Base-by-base conservation (phyloP, 2,888 invertebrate genomes). In the Branchinecta sandiegonensis region DNA sequence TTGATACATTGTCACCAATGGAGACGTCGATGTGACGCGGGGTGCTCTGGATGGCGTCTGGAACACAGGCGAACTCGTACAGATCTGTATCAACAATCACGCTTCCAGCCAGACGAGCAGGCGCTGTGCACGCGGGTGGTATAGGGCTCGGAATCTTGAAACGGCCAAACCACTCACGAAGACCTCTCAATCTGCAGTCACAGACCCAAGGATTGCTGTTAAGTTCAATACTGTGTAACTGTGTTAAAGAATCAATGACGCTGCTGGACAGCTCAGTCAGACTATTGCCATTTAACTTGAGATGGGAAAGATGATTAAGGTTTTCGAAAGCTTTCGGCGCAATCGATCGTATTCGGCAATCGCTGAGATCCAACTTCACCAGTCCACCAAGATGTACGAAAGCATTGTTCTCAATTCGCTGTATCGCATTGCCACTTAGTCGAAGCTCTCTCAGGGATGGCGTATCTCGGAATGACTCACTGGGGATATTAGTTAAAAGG, bases 151-250 rank as follows among this genome's bases (percentile, higher is more conserved):
- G 86, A 56, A 88, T 83, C 76, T 76, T 76, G 66, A 73, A 72
- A 74, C 86, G 85, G 67, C 85, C 84, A 71, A 92, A 79, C 91
- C 91, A 92, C 74, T 87, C 81, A 76, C 90, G 89, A 70, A 90
- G 84, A 70, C 88, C 86, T 67, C 91, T 81, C 70, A 92, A 77
- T 46, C 89, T 85, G 75, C 92, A 93, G 76, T 92, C 91, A 76
- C 92, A 93, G 71, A 86, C 83, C 92, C 91, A 92, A 0, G 89
- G 90, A 78, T 92, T 92, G 72, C 89, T 89, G 72, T 91, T 89
- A 72, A 92, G 79, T 76, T 90, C 89, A 71, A 92, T 86, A 64
- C 87, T 88, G 76, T 88, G 86, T 67, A 92, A 81, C 70, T 73
- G 72, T n/a, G 72, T 70, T 11, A 73, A 68, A 17, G 74, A 72